Base-by-base conservation (phyloP, 2,888 invertebrate genomes). In the Sphecodes monilicornis region DNA sequence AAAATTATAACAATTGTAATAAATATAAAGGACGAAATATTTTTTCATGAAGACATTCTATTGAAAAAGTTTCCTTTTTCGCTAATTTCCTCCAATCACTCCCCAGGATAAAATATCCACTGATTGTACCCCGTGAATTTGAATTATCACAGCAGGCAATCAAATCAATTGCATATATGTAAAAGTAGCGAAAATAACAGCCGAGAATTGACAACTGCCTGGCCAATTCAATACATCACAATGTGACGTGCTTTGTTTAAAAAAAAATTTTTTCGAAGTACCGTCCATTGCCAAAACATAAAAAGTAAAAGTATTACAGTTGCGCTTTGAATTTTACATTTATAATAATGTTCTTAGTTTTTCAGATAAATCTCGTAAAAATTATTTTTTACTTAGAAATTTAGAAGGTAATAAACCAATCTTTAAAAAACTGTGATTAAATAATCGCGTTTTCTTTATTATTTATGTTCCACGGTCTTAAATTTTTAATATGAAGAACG, bases 61-160 rank as follows among this genome's bases (percentile, higher is more conserved):
- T n/a, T 68, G 5, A n/a, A 68, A n/a, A 39, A 39, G 64, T 73
- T 72, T 22, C 54, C 43, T 13, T 36, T 5, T 43, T 26, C 32
- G 32, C 39, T 32, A 76, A 22, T 74, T 72, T 50, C 29, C 29
- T 60, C 39, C 57, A 74, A 36, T 86, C 68, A 78, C 80, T 43
- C n/a, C 72, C 54, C 32, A 80, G n/a, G 64, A 78, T 64, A 76
- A 81, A 78, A 64, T 54, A 73, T 66, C 78, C 75, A 16, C 54
- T 85, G 85, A 86, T 82, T 85, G 86, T 71, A 76, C 69, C 75
- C 75, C 68, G 54, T 43, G 71, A 76, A 76, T 77, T 60, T 50
- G 32, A n/a, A 85, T 86, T 85, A 85, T 74, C 86, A 13, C 86
- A 78, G 81, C 85, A 41, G 78, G 81, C 22, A 80, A 77, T 71